Evolutionary conservation across 2,888 invertebrate genomes (phyloP), one percentile per base, ranked within the genome.

Genomic region (Syritta pipiens): DNA sequence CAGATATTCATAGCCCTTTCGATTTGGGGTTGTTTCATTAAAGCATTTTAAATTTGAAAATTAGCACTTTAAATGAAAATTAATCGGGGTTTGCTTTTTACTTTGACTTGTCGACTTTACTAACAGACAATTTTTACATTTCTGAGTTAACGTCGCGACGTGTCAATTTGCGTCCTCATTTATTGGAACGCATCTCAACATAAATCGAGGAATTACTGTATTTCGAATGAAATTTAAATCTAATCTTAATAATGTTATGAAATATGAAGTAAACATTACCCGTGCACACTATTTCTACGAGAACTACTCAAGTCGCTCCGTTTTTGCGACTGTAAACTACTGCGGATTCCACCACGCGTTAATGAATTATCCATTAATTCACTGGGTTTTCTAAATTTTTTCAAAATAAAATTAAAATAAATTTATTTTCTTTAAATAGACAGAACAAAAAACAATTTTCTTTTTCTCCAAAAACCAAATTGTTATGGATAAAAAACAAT

Each of bases 251-350:
- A 26, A 26, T 71, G 30, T 68, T 62, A 42, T 42, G n/a, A 63
- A 63, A 72, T 28, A 69, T 51, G 40, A 69, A 75, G 49, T 62
- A 60, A 68, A 71, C 83, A 85, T 87, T 91, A 88, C 82, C 92
- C 92, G 86, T 92, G 92, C 85, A 90, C 91, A 86, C 92, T 92
- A 86, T 92, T 92, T 84, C 92, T 90, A 86, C 92, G 92, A 82
- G 89, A 86, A 84, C 85, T 87, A 84, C 84, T 86, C 81, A 86
- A 85, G 82, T 89, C 89, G 84, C 86, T 86, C 83, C 88, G 86
- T 84, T 88, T 88, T 82, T 86, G 85, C 82, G 88, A 84, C 84
- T 92, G 92, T 32, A 91, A 90, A 83, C 92, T 89, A 85, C 91
- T 89, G 83, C 92, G 88, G 75, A 92, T 86, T 30, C 92, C 92